phyloP scores from a whole-genome alignment of 1,140 invertebrate genomes.

The Sipha flava region DNA sequence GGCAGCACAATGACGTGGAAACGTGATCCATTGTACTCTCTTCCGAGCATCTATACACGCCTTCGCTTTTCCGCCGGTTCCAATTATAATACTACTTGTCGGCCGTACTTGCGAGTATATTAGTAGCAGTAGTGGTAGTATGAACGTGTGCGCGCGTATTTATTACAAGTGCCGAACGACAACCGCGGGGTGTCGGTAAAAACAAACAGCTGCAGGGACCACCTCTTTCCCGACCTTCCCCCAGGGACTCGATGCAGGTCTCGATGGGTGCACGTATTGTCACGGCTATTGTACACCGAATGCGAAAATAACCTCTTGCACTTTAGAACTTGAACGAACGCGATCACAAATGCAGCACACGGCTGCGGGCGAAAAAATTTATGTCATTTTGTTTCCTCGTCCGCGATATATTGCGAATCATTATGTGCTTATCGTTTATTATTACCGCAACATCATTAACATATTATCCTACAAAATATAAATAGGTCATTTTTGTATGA shows the following conservation, averaged over 20 bases:
- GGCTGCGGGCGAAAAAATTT: neutral
- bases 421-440: neutral
- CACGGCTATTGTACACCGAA: neutral
- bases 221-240: neutral
- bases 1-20: neutral
- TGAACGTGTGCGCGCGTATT: neutral
- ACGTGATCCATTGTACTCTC: neutral
- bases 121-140: too few relatives aligned
- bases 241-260: neutral
- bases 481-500: too few relatives aligned
- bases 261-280: neutral
- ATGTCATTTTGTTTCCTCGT: neutral
- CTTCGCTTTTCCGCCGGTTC: slow-evolving; percentile 1
- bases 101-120: too few relatives aligned
- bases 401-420: neutral
- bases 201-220: slow-evolving; percentile 28
- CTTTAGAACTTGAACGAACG: slow-evolving; percentile 11
- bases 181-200: slow-evolving; percentile 16
- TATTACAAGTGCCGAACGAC: slow-evolving; percentile 24
- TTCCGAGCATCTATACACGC: neutral
- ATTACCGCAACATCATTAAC: neutral
- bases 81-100: slow-evolving; percentile 29
- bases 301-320: neutral
- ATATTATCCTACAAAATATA: too few relatives aligned
- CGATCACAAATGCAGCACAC: too few relatives aligned